phyloP scores from a whole-genome alignment of 2,888 invertebrate species.

The Clivina fossor region DNA sequence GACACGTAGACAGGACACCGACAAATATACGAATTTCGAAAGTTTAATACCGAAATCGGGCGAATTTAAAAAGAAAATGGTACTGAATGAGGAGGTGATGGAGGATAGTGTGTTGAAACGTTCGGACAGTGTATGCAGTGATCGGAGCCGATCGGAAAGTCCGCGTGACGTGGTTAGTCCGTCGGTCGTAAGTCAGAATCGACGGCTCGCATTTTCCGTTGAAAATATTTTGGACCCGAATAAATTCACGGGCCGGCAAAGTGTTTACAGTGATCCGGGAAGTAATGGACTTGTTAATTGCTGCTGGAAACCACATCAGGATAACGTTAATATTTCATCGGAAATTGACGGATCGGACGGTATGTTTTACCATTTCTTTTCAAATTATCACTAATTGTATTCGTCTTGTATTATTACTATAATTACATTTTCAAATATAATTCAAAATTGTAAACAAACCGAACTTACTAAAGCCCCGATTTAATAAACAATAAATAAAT shows the following conservation, averaged over 20 bases:
- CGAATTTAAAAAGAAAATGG: constrained; percentile 42
- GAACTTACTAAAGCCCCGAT: no score
- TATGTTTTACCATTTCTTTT: no score
- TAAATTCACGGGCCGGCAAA: constrained; percentile 77
- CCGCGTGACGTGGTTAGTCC: constrained; percentile 48
- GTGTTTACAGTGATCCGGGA: constrained; percentile 48
- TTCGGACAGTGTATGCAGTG: constrained; percentile 55
- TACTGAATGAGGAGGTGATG: constrained; percentile 33
- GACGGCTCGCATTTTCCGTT: constrained; percentile 82
- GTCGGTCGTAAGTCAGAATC: constrained; percentile 56
- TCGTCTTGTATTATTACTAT: neutral
- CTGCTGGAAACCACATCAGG: constrained; percentile 57
- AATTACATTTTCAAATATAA: neutral
- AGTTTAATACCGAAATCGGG: constrained; percentile 40
- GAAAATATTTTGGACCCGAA: constrained; percentile 89
- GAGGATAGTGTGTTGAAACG: constrained; percentile 43
- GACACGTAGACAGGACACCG: constrained; percentile 49
- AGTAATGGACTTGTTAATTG: constrained; percentile 46
- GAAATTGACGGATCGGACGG: constrained; percentile 58
- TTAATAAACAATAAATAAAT: no score
- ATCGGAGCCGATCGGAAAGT: constrained; percentile 51
- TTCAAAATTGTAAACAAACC: neutral
- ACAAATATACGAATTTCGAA: constrained; percentile 44
- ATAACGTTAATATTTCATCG: constrained; percentile 55
- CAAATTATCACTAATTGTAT: neutral